phyloP scores from a whole-genome alignment of 2,797 vertebrate species.

The Sebastes alutus region DNA sequence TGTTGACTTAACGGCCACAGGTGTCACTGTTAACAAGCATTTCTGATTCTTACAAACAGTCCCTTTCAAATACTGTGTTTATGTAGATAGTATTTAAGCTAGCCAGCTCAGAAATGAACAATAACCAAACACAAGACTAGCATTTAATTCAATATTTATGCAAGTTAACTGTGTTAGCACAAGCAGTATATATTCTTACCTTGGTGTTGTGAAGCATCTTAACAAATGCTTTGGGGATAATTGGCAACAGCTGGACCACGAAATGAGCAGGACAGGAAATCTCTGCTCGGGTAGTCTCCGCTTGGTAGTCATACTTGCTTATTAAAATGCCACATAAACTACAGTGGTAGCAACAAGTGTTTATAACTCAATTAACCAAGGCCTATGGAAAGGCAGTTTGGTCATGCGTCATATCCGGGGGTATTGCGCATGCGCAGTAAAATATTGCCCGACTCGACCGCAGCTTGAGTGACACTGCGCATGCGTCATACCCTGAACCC shows the following conservation, averaged over 20 bases:
- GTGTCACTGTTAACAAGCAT: too few relatives aligned
- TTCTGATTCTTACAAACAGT: too few relatives aligned
- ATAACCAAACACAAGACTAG: background rate
- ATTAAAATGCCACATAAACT: background rate
- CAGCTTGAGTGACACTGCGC: too few relatives aligned
- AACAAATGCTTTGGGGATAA: background rate
- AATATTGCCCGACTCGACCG: rapidly evolving
- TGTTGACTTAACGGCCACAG: rapidly evolving
- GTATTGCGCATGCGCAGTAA: too few relatives aligned
- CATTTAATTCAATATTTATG: background rate
- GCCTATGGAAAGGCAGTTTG: rapidly evolving
- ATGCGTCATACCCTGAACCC: rapidly evolving
- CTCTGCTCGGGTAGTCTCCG: too few relatives aligned
- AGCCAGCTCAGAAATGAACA: background rate
- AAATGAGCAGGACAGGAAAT: background rate
- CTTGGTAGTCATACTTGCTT: background rate
- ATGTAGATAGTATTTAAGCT: too few relatives aligned
- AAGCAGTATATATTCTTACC: background rate
- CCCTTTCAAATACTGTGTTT: background rate
- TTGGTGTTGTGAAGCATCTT: background rate
- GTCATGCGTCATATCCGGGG: too few relatives aligned
- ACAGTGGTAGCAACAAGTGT: background rate
- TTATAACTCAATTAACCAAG: background rate
- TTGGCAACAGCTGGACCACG: background rate
- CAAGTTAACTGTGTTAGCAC: background rate